phyloP scores from a whole-genome alignment of 2,888 invertebrate genomes.

The Chrysodeixis includens region DNA sequence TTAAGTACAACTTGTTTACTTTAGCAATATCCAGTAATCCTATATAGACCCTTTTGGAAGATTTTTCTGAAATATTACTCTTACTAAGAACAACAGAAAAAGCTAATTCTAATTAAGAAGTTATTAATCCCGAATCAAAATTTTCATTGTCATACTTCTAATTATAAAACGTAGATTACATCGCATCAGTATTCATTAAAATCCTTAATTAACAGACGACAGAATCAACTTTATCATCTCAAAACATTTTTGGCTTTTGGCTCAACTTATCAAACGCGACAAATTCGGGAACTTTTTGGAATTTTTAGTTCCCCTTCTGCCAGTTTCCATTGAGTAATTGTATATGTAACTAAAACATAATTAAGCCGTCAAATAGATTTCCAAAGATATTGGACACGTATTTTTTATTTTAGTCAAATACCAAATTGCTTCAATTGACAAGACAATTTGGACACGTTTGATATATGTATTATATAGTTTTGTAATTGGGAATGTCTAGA shows the following conservation, averaged over 20 bases:
- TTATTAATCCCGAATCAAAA: too few relatives aligned
- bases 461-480: not conserved
- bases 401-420: too few relatives aligned
- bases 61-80: too few relatives aligned
- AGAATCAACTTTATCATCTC: not conserved
- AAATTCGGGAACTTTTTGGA: not conserved
- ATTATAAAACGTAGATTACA: not conserved
- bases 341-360: too few relatives aligned
- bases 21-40: too few relatives aligned
- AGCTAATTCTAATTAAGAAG: too few relatives aligned
- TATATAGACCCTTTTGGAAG: too few relatives aligned
- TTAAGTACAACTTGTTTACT: too few relatives aligned
- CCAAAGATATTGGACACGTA: too few relatives aligned
- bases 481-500: not conserved
- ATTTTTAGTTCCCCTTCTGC: not conserved
- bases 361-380: too few relatives aligned
- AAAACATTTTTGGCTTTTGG: not conserved
- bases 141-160: not conserved
- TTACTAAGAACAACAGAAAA: too few relatives aligned
- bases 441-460: not conserved
- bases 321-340: too few relatives aligned
- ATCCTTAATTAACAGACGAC: not conserved
- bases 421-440: slow-evolving; percentile 4
- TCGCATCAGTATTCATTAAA: slow-evolving; percentile 1
- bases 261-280: not conserved